Conservation (phyloP, 2,888 invertebrate genomes). For the Sepiola atlantica region DNA sequence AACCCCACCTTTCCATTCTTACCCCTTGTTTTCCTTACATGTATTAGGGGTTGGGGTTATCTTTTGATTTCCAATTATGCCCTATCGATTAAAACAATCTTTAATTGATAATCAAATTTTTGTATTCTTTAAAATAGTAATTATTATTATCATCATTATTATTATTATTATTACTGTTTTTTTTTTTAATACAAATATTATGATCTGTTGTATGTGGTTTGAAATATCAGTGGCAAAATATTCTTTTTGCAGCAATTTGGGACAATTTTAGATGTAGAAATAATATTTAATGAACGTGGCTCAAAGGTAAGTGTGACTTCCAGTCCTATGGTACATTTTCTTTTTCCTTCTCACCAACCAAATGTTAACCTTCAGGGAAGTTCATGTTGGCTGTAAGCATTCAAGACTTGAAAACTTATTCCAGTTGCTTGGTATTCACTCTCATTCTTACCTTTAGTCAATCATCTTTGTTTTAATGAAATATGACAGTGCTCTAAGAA, state of each 20-base stretch:
- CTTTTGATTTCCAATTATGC: neutral
- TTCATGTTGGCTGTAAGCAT: neutral
- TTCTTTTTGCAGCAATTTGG: constrained; percentile 93
- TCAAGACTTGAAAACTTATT: neutral
- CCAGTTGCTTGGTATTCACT: neutral
- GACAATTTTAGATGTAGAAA: constrained; percentile 98
- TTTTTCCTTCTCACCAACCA: constrained; percentile 25
- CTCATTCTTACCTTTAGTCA: neutral
- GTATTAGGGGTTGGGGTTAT: neutral
- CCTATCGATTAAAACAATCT: neutral
- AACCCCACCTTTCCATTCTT: neutral
- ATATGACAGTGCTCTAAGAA: neutral
- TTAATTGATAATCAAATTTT: neutral
- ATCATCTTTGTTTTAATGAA: neutral
- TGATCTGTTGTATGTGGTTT: constrained; percentile 18
- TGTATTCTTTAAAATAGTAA: neutral
- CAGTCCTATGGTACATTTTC: constrained; percentile 32
- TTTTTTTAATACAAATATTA: neutral
- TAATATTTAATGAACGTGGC: constrained; percentile 99
- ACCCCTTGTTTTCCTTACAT: neutral
- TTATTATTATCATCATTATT: neutral
- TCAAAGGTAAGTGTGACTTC: constrained; percentile 90
- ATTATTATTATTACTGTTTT: neutral
- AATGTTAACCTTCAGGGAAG: neutral
- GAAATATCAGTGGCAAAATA: constrained; percentile 38